Base-by-base conservation (phyloP, 2,888 invertebrate genomes). In the Resseliella maxima region DNA sequence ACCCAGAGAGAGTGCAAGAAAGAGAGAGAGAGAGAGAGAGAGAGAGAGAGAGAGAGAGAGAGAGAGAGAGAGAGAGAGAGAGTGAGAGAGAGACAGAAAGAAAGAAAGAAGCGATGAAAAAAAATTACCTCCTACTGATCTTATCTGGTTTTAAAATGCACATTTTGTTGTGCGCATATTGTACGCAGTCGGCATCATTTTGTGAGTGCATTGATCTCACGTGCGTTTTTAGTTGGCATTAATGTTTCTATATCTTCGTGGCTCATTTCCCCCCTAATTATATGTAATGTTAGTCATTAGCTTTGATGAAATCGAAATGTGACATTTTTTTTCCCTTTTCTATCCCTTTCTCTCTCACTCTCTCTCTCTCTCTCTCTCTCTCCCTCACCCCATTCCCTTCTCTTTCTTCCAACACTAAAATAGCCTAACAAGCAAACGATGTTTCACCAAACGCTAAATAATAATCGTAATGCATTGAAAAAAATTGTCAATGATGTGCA, bases 281-380 rank as follows among this genome's bases (percentile, higher is more conserved):
- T 50, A 18, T 18, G 50, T 50, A 50, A 50, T 50, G 50, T 18
- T 18, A 50, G 50, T 12, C n/a, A 21, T 50, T 21, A 50, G 50
- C 45, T 45, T 45, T 18, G 59, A 59, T 59, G 24, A n/a, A 59
- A 59, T 59, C 59, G 59, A 59, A 59, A 59, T 59, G 59, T 59
- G 24, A 59, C 59, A 24, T 59, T 24, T 59, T 21, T 21, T 21
- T 21, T 18, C 15, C 18, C 3, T 3, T 10, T 50, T 21, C 3
- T 50, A 21, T 50, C 50, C 3, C 15, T 21, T 3, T 50, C 50
- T 41, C 41, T 41, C 12, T 41, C 12, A 41, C 41, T 41, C 12
- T 41, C 41, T 41, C 6, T 41, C 41, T 41, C 41, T n/a, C n/a
- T n/a, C n/a, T n/a, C n/a, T n/a, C n/a, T n/a, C n/a, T n/a, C n/a